These are phyloP conservation scores for Trypoxylus dichotomus DNA, from an alignment of 1,140 invertebrate species.

Conservation along the genomic window DNA sequence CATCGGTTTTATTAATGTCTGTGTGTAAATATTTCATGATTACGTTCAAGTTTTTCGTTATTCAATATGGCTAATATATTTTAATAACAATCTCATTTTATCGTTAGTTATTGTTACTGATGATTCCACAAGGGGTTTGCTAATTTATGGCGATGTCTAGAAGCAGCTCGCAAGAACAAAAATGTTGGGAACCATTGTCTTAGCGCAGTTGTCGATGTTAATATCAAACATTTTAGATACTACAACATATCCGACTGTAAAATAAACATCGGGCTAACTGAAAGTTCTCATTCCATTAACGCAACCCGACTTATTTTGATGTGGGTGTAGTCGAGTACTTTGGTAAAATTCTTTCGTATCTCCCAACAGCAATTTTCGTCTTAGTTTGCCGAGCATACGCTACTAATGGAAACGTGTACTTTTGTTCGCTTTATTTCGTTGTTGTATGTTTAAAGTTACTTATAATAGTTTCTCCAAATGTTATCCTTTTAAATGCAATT, in stretches of 20 bases:
- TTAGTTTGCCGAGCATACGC: too few species aligned
- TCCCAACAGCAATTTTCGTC: not conserved
- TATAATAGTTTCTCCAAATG: not conserved
- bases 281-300: not conserved
- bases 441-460: not conserved
- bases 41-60: too few species aligned
- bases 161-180: too few species aligned
- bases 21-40: too few species aligned
- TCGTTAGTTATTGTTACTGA: too few species aligned
- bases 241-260: not conserved
- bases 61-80: too few species aligned
- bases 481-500: not conserved
- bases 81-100: too few species aligned
- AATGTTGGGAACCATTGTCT: too few species aligned
- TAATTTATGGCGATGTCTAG: too few species aligned
- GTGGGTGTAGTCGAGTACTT: not conserved
- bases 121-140: too few species aligned
- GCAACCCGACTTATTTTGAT: not conserved
- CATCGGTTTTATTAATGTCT: too few species aligned
- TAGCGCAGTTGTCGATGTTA: too few species aligned
- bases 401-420: not conserved
- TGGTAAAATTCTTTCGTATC: not conserved
- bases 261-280: not conserved
- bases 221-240: not conserved
- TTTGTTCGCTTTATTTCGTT: not conserved